A percentile compares a stretch with the other conserved stretches of the same genome.
Evolutionary conservation across 2,797 vertebrate species (phyloP).

Genomic region (Oryzias sinensis): DNA sequence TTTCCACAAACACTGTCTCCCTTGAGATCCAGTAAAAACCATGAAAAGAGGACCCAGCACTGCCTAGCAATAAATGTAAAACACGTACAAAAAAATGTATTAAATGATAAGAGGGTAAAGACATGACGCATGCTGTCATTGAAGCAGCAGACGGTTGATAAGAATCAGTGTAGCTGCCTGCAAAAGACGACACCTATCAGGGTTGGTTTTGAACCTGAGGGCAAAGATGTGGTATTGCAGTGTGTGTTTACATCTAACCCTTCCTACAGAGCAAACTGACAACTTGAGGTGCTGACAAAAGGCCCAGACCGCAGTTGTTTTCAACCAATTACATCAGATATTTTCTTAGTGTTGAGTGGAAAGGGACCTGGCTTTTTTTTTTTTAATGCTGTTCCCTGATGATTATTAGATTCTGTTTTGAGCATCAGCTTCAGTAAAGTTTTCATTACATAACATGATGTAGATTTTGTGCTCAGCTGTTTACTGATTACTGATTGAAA

Average conservation of each 20-base stretch:
- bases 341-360: slow-evolving; percentile 45
- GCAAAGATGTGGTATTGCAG: slow-evolving; percentile 54
- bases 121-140: slow-evolving; percentile 16
- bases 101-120: slow-evolving; percentile 21
- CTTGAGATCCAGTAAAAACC: slow-evolving; percentile 7
- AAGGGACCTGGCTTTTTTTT: slow-evolving; percentile 47
- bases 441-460: slow-evolving; percentile 43
- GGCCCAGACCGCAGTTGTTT: slow-evolving; percentile 51
- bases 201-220: slow-evolving; percentile 41
- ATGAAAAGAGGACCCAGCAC: not conserved
- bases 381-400: slow-evolving; percentile 39
- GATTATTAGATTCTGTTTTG: slow-evolving; percentile 45
- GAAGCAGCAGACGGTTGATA: slow-evolving; percentile 16
- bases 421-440: slow-evolving; percentile 34
- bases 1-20: slow-evolving; percentile 6
- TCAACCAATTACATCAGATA: slow-evolving; percentile 70
- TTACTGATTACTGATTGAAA: slow-evolving; percentile 25
- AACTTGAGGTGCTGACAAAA: slow-evolving; percentile 48
- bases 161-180: slow-evolving; percentile 27
- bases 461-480: slow-evolving; percentile 21
- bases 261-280: slow-evolving; percentile 38
- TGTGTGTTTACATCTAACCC: slow-evolving; percentile 38
- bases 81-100: not conserved
- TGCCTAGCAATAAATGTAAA: slow-evolving; percentile 5
- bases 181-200: slow-evolving; percentile 21